phyloP scores from a whole-genome alignment of 2,888 invertebrate species.

The Allophyes oxyacanthae region DNA sequence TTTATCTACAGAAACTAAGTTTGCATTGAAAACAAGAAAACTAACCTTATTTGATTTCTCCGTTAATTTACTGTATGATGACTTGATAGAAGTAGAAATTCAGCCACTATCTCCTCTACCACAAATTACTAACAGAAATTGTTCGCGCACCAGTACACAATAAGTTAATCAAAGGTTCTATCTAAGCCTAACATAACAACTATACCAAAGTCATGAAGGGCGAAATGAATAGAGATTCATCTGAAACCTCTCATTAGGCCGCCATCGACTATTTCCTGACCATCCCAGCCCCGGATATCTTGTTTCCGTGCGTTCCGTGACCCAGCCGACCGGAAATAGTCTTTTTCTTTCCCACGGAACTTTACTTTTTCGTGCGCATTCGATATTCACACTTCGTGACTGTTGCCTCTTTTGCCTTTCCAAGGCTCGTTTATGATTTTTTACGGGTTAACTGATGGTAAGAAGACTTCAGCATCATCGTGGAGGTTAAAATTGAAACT shows the following conservation, averaged over 20 bases:
- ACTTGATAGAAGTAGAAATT: no score
- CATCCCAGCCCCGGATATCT: conserved; percentile 69
- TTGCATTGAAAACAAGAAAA: no score
- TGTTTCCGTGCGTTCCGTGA: conserved; percentile 73
- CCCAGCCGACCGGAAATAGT: conserved; percentile 67
- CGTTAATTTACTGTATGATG: no score
- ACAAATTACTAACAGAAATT: background rate
- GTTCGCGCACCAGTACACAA: background rate
- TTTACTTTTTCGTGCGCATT: conserved; percentile 48
- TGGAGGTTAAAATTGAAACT: conserved; percentile 2
- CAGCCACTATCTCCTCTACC: no score
- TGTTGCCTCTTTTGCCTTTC: conserved; percentile 40
- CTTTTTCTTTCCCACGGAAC: conserved; percentile 54
- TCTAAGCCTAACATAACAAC: conserved; percentile 7
- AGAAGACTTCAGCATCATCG: conserved; percentile 25
- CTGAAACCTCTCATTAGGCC: conserved; percentile 72
- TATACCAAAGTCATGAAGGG: conserved; percentile 20
- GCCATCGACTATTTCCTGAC: conserved; percentile 75
- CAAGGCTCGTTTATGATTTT: conserved; percentile 46
- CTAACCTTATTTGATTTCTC: no score
- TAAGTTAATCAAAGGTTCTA: conserved; percentile 25
- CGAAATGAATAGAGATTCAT: conserved; percentile 47
- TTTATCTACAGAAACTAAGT: no score
- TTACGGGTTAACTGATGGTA: conserved; percentile 33
- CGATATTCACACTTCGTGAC: conserved; percentile 46